Evolutionary conservation across 2,113 vertebrate species (phyloP), one percentile per base, ranked within the genome.

Genomic region (Neogobius melanostomus): DNA sequence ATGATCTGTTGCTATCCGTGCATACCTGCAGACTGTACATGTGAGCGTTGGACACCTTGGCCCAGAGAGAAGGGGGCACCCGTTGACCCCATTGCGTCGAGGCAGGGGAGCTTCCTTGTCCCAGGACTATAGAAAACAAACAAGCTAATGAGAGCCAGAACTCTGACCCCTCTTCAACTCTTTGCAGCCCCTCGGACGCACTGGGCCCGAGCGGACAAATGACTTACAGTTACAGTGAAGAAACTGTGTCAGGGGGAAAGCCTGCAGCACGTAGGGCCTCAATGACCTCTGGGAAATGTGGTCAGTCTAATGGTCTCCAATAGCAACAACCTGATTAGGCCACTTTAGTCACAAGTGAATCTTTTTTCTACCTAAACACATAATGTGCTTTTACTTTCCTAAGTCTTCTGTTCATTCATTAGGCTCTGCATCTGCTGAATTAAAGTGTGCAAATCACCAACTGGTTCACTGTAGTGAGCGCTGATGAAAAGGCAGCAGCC

Each of bases 111-210:
- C 89, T 90, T 92, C 91, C 92, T 86, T 72, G 76, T 89, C 85
- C 68, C 77, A 52, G 64, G 75, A 48, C 69, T 76, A 86, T 80
- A 81, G 86, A 89, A 92, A 91, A 83, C 88, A 93, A 92, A 93
- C 90, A 92, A 80, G 68, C 90, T 90, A 91, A 92, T 91, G 83
- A 90, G 84, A 90, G 74, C 63, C 90, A 92, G 90, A 82, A 45
- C 71, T 79, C 12, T 54, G 52, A 73, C 85, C 71, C 6, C 71
- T 77, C 82, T 87, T 87, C 63, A 89, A 83, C 86, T 84, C 75
- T 47, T 7, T 8, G 66, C 56, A 72, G 74, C 86, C 62, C 50
- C 48, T 64, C 70, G 51, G 68, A 52, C 62, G 44, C 76, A 46
- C 71, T 10, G 21, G 52, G 73, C 76, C 77, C 45, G 62, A 72